These are phyloP conservation scores for Anolis carolinensis DNA, from an alignment of 2,113 vertebrate species.

Conservation along the genomic window DNA sequence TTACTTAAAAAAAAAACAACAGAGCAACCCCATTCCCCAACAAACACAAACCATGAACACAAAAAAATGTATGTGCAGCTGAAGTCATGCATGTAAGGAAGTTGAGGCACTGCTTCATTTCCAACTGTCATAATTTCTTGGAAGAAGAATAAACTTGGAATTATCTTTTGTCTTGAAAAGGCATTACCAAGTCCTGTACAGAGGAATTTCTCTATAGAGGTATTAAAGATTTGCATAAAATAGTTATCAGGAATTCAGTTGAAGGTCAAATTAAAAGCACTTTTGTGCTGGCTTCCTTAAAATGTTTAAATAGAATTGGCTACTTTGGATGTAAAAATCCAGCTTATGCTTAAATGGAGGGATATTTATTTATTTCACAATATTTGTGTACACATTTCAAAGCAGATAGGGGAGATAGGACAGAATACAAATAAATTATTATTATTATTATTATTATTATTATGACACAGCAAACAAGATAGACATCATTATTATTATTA, in stretches of 20 bases:
- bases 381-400: no score
- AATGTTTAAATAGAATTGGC: not conserved
- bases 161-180: no score
- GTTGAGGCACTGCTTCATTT: not conserved
- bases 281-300: not conserved
- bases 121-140: not conserved
- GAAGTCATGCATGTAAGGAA: not conserved
- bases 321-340: not conserved
- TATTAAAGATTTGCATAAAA: not conserved
- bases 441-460: no score
- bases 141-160: not conserved
- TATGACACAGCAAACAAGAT: no score
- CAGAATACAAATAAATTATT: no score
- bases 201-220: not conserved
- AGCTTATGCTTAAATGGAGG: not conserved
- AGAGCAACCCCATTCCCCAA: not conserved
- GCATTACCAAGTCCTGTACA: no score
- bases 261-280: not conserved
- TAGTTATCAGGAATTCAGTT: not conserved
- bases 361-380: no score
- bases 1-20: not conserved
- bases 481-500: no score
- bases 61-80: not conserved
- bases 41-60: not conserved
- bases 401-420: no score